Evolutionary conservation across 2,797 vertebrate genomes (phyloP), one percentile per base, ranked within the genome.

Genomic region (Psittacula derbiana): DNA sequence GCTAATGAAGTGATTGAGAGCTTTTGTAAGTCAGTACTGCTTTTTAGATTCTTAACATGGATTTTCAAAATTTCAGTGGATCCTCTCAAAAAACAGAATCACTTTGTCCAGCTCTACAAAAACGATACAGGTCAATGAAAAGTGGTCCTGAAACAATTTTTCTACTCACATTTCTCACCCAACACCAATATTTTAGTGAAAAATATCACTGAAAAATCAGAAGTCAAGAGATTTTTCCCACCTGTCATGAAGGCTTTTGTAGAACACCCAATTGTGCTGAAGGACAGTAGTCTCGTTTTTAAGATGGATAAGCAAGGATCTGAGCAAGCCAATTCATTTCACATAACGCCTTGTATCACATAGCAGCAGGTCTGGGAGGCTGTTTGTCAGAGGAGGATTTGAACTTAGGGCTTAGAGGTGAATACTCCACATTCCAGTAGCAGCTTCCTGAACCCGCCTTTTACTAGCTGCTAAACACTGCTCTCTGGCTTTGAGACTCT

Each of bases 351-450:
- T 87, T 71, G 78, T 89, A 33, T 95, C 90, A 62, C 90, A 84
- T 88, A 97, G 97, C 92, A 81, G 89, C 65, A 88, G 76, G 67
- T 94, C 92, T 86, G 86, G 55, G 73, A 84, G 27, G 60, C 33
- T 83, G 40, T 92, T 93, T 95, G 73, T 94, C 73, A 81, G 47
- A 76, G 23, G 13, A 86, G 88, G 80, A 85, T 90, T 93, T 96
- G 83, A 93, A 92, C 55, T 93, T 79, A 93, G 43, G 76, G 90
- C 92, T 97, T 90, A 93, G 95, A 95, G 71, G 83, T 96, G 95
- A 96, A 96, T 95, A 89, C 60, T 95, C 94, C 20, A 12, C 94
- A 97, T 97, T 97, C 96, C 94, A 92, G 41, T 31, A 87, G 49
- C 90, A 84, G 70, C 73, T 95, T 93, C 71, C 83, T 95, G 88